Percentiles rank a stretch among this genome's conserved stretches.
Conservation (phyloP, 1,140 invertebrate genomes). For the Panonychus citri region DNA sequence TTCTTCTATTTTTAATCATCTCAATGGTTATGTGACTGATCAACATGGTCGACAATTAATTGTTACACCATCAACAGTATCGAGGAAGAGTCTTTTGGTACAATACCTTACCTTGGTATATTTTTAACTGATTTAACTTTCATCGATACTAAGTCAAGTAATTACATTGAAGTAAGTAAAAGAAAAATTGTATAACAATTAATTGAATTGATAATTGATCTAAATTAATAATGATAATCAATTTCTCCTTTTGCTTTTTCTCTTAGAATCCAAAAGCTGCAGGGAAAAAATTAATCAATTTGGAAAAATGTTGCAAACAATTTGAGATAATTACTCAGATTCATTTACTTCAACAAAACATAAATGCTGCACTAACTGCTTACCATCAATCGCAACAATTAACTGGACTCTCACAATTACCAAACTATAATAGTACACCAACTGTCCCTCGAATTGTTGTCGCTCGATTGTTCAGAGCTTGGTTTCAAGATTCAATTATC, state of each 20-base stretch:
- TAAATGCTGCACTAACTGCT: conserved; percentile 7
- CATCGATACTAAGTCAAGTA: conserved; percentile 67
- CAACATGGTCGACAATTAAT: no score
- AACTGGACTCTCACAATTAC: not conserved
- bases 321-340: conserved; percentile 95
- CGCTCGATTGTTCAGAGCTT: conserved; percentile 8
- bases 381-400: conserved; percentile 8
- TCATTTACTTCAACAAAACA: conserved; percentile 55
- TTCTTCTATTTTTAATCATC: no score
- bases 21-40: no score
- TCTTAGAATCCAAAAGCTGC: conserved; percentile 18
- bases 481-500: conserved; percentile 9
- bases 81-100: conserved; percentile 33
- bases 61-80: no score
- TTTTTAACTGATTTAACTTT: conserved; percentile 95
- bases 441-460: not conserved
- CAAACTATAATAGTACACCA: conserved; percentile 5
- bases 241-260: no score
- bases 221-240: no score
- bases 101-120: conserved; percentile 94
- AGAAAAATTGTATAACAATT: not conserved
- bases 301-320: conserved; percentile 92
- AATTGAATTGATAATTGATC: no score
- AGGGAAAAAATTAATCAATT: conserved; percentile 62
- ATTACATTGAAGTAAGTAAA: conserved; percentile 6